Conservation (phyloP, 1,140 invertebrate genomes). For the Antheraea pernyi region DNA sequence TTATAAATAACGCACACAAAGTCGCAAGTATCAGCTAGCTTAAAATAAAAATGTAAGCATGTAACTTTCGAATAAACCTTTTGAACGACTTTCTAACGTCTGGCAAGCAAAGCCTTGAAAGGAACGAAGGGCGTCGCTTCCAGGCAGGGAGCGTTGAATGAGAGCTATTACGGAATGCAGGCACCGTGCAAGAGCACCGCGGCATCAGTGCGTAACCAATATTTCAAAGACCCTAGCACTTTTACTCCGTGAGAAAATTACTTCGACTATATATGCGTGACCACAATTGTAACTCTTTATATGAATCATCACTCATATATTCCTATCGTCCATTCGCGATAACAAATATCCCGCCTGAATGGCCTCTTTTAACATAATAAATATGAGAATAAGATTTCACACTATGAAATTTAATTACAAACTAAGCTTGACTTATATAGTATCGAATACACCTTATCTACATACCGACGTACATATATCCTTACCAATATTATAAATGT, state of each 20-base stretch:
- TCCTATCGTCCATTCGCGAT: background rate
- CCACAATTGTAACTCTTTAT: background rate
- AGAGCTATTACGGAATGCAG: slow-evolving; percentile 13
- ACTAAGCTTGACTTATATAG: too few species aligned
- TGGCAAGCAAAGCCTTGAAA: background rate
- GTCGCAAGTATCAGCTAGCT: background rate
- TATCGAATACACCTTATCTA: too few species aligned
- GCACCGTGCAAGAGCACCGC: slow-evolving; percentile 7
- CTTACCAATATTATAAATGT: too few species aligned
- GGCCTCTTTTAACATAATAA: too few species aligned
- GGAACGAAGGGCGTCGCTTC: slow-evolving; percentile 10
- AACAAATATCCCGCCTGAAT: background rate
- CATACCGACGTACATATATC: too few species aligned
- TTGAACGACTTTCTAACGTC: background rate
- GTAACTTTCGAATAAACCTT: background rate
- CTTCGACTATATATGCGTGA: background rate
- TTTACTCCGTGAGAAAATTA: slow-evolving; percentile 11
- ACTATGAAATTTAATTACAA: too few species aligned
- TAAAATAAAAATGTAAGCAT: background rate
- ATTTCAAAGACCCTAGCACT: background rate
- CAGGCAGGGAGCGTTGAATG: slow-evolving; percentile 1
- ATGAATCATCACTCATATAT: too few species aligned
- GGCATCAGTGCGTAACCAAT: slow-evolving; percentile 8
- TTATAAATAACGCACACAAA: too few species aligned
- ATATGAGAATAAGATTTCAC: too few species aligned